These are phyloP conservation scores for Parasteatoda lunata DNA, from an alignment of 2,888 invertebrate species.

Conservation along the genomic window DNA sequence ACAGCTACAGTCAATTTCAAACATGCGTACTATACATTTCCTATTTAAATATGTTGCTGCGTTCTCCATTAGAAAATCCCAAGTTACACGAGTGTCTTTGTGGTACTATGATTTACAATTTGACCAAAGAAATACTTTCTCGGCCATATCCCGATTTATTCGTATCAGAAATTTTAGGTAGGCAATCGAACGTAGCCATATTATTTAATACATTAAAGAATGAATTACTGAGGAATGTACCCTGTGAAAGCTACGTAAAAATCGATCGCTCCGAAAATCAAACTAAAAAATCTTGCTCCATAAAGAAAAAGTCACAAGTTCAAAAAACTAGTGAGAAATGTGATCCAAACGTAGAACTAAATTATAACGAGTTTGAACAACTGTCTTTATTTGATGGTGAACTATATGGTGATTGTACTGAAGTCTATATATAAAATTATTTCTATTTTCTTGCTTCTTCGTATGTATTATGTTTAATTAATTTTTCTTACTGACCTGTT, in stretches of 20 bases:
- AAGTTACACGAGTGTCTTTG: conserved; percentile 36
- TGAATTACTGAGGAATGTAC: conserved; percentile 29
- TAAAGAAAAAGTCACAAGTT: neutral
- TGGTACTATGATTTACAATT: conserved; percentile 69
- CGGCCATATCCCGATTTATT: conserved; percentile 64
- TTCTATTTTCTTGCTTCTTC: no score
- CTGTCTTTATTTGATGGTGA: no score
- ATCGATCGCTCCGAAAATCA: conserved; percentile 19
- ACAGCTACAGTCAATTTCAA: conserved; percentile 74
- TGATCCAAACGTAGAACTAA: no score
- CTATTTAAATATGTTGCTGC: conserved; percentile 73
- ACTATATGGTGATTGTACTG: no score
- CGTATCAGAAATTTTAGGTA: conserved; percentile 66
- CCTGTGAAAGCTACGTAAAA: neutral
- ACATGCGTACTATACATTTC: conserved; percentile 71
- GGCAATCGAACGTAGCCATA: conserved; percentile 75
- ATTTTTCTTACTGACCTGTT: no score
- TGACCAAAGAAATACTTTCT: conserved; percentile 64
- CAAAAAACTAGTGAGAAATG: neutral
- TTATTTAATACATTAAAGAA: conserved; percentile 20
- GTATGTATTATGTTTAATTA: no score
- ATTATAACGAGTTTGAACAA: no score
- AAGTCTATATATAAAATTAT: no score
- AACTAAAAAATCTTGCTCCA: neutral
- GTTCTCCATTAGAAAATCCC: conserved; percentile 17